These are phyloP conservation scores for Pseudorhombus dupliciocellatus DNA, from an alignment of 2,113 vertebrate genomes.

Conservation along the genomic window DNA sequence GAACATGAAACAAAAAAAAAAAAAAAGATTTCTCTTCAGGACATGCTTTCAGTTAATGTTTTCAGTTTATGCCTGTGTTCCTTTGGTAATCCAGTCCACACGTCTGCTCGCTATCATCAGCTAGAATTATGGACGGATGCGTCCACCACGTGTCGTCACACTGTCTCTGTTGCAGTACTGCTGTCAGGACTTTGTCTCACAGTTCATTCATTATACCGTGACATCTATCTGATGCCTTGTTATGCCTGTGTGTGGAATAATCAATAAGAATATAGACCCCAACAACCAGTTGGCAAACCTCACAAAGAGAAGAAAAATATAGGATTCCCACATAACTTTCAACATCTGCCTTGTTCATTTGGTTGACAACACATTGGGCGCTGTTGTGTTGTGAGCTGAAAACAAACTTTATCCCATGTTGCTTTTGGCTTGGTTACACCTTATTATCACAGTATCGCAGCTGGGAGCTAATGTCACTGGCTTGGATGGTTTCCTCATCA, in stretches of 20 bases:
- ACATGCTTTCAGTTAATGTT: background rate
- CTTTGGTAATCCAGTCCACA: background rate
- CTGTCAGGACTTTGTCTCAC: constrained; percentile 2
- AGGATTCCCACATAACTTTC: background rate
- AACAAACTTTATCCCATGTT: constrained; percentile 14
- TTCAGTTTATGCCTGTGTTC: background rate
- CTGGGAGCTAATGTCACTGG: constrained; percentile 29
- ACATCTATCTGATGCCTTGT: background rate
- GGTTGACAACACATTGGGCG: background rate
- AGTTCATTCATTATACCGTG: constrained; percentile 11
- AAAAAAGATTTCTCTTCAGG: background rate
- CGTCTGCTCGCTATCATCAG: constrained; percentile 1
- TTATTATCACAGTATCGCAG: constrained; percentile 37
- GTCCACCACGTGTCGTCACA: background rate
- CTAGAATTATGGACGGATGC: constrained; percentile 3
- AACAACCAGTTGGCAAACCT: background rate
- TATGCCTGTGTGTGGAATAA: background rate
- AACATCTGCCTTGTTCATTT: background rate
- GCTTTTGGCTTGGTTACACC: constrained; percentile 27
- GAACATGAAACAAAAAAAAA: background rate
- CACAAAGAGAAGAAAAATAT: constrained; percentile 6
- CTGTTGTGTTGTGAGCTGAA: constrained; percentile 16
- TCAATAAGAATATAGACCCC: background rate
- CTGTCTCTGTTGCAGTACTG: background rate
- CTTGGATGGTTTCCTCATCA: constrained; percentile 18